Conservation (phyloP, 2,113 vertebrate genomes). For the Dendrocopos noguchii region DNA sequence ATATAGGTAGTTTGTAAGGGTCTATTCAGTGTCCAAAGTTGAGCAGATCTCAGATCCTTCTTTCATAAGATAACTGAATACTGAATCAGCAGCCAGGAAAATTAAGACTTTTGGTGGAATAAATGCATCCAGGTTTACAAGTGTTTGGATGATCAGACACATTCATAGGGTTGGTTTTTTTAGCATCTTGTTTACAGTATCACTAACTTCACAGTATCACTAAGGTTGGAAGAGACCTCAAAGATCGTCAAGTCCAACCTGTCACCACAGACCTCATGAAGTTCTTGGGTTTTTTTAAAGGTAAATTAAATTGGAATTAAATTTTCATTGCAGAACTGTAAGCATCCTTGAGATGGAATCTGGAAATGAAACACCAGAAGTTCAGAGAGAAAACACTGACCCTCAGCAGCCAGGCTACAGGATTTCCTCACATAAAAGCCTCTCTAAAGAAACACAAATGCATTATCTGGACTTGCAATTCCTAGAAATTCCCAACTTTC, state of each 20-base stretch:
- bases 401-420: not conserved
- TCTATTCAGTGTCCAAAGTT: not conserved
- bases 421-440: not conserved
- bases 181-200: not conserved
- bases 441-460: not conserved
- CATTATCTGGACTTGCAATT: not conserved
- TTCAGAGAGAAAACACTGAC: not conserved
- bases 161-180: not conserved
- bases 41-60: not conserved
- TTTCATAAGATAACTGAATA: not conserved
- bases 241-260: no score
- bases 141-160: not conserved
- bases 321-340: not conserved
- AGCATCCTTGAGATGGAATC: not conserved
- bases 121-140: not conserved
- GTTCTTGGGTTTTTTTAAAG: not conserved
- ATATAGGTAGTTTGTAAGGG: not conserved
- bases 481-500: slow-evolving; percentile 15
- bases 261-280: not conserved
- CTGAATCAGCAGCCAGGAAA: not conserved
- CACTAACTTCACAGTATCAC: no score
- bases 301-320: not conserved
- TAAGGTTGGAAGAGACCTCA: no score
- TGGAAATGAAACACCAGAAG: not conserved
- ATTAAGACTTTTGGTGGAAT: not conserved